Evolutionary conservation across 2,797 vertebrate species (phyloP), one percentile per base, ranked within the genome.

Genomic region (Macropus fuliginosus): DNA sequence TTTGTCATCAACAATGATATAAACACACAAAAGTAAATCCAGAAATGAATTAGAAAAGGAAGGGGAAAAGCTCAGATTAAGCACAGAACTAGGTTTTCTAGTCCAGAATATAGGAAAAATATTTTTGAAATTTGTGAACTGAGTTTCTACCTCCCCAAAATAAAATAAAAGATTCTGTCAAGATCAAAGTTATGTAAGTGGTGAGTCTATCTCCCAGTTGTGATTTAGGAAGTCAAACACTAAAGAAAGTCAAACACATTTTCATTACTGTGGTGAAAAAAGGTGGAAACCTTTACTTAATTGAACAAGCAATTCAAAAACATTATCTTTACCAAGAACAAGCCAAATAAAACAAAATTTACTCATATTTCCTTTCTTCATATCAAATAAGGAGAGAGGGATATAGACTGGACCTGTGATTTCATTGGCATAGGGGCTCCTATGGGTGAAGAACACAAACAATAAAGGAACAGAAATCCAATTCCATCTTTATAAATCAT

Each of bases 401-500:
- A 46, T 16, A 50, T 0, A 46, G 40, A 87, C 9, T 46, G 9
- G 0, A 16, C 18, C 74, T 81, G 21, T 81, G n/a, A 74, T 40
- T 74, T 74, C 66, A 40, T 11, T 21, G 74, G 11, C 18, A 46
- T 46, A 29, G 18, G n/a, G 18, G 9, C 8, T 27, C 74, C 24
- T 27, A 27, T 4, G 21, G 9, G 40, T 87, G 40, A 87, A 21
- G 31, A 46, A 87, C 1, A 57, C 16, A 56, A 0, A 28, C 54
- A 52, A 94, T 52, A 94, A 92, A 95, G 46, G 50, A 94, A 50
- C 50, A 92, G 93, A 55, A 93, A 97, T 66, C 11, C 95, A 57
- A 94, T 46, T 94, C 96, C 12, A 96, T 55, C 93, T 96, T 91
- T 91, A 21, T 96, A 95, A 97, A 96, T 93, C 62, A 91, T 92